Conservation (phyloP, 2,113 vertebrate species). For the Ptilorrhoa leucosticta region DNA sequence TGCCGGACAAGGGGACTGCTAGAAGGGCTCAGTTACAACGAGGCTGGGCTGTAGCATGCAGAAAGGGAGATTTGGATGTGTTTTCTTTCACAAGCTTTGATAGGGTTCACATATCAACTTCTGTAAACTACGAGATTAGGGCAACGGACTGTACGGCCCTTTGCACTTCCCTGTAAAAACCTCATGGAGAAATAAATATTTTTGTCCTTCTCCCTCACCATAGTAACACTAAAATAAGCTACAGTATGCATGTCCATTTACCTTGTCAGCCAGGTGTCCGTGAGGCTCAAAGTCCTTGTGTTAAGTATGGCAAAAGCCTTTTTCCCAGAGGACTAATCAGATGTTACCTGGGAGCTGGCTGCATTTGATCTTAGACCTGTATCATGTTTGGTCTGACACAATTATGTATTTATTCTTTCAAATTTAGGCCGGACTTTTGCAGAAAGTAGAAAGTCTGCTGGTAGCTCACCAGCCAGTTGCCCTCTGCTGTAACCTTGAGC, state of each 20-base stretch:
- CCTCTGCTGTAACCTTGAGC: conserved; percentile 74
- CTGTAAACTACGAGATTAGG: not conserved
- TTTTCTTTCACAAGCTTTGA: not conserved
- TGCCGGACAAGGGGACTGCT: not conserved
- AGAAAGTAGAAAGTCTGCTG: not conserved
- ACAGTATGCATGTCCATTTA: not conserved
- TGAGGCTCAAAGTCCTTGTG: not conserved
- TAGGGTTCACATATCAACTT: not conserved
- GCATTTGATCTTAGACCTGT: not conserved
- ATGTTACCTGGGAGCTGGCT: not conserved
- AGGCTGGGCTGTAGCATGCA: not conserved
- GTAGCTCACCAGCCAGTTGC: conserved; percentile 70
- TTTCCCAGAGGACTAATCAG: not conserved
- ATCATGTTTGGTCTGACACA: not conserved
- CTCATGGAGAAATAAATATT: not conserved
- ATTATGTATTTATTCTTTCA: not conserved
- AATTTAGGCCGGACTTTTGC: not conserved
- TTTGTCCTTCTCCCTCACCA: not conserved
- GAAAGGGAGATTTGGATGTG: not conserved
- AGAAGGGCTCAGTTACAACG: not conserved
- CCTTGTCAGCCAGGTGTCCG: not conserved
- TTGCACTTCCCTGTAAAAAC: not conserved
- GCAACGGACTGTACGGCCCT: not conserved
- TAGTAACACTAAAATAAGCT: not conserved
- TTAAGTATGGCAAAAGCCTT: not conserved